Evolutionary conservation across 2,797 vertebrate species (phyloP).

Genomic region (Falco peregrinus): DNA sequence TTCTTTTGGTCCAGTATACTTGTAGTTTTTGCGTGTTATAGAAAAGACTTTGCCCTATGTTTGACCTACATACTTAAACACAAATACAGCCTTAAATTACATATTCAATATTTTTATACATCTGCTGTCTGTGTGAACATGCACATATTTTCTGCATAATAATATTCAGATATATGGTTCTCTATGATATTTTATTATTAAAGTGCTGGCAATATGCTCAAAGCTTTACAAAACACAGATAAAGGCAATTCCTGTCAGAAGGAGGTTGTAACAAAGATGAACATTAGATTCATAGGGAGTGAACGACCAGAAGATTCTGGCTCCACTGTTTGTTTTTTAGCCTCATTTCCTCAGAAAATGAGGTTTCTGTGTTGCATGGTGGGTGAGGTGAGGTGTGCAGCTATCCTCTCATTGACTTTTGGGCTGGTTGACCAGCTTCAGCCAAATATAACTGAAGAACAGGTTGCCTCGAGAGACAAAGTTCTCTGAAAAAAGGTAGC

Average conservation of each 20-base stretch:
- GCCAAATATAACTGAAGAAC: not conserved
- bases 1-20: not conserved
- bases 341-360: constrained; percentile 24
- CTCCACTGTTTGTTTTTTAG: constrained; percentile 10
- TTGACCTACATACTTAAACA: constrained; percentile 55
- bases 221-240: constrained; percentile 60
- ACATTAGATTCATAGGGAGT: not conserved
- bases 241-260: constrained; percentile 58
- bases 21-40: not conserved
- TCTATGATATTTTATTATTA: constrained; percentile 55
- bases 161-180: constrained; percentile 51
- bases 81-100: constrained; percentile 37
- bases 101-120: constrained; percentile 58
- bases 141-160: constrained; percentile 60
- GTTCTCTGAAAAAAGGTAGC: not conserved
- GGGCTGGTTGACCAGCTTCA: not conserved
- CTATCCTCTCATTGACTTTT: not conserved
- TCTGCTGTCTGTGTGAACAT: constrained; percentile 59
- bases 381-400: not conserved
- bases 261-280: constrained; percentile 32
- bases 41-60: constrained; percentile 51
- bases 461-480: not conserved
- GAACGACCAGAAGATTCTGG: constrained; percentile 11
- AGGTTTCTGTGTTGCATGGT: not conserved
- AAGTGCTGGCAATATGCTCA: constrained; percentile 58